These are phyloP conservation scores for Ciconia stormi DNA, from an alignment of 2,113 vertebrate species.

Conservation along the genomic window DNA sequence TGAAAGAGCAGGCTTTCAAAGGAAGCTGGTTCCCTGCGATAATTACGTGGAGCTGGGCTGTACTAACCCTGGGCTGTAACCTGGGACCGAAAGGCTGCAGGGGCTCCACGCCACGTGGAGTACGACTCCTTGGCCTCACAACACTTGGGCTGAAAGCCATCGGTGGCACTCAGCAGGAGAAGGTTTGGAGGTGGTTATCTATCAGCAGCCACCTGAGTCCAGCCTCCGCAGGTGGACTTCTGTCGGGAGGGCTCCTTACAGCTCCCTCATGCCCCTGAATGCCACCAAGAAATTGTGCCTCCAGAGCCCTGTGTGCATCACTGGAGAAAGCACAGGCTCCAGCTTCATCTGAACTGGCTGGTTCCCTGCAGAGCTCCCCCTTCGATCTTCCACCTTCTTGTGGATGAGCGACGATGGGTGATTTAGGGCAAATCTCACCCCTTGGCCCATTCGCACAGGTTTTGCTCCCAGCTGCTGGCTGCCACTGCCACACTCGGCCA, in stretches of 20 bases:
- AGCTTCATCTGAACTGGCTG: not conserved
- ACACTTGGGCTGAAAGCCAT: not conserved
- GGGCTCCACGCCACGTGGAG: not conserved
- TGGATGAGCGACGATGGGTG: not conserved
- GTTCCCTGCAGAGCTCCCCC: not conserved
- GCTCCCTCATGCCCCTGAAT: not conserved
- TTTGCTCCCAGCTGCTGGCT: not conserved
- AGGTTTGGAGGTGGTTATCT: not conserved
- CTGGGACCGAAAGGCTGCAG: not conserved
- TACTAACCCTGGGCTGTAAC: not conserved
- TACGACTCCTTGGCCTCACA: fast-evolving
- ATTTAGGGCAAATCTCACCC: not conserved
- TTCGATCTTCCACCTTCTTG: not conserved
- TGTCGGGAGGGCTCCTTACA: not conserved
- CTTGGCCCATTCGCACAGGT: not conserved
- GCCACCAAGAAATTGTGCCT: not conserved
- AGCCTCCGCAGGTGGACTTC: not conserved
- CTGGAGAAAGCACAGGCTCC: not conserved
- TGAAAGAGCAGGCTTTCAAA: constrained; percentile 28
- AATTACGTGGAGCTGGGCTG: not conserved
- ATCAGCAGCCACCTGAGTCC: not conserved
- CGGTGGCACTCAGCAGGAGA: not conserved
- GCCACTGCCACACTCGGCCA: not conserved
- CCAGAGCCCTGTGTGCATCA: not conserved
- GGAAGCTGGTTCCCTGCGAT: not conserved